Evolutionary conservation across 2,113 vertebrate species (phyloP), one percentile per base, ranked within the genome.

Genomic region (Coryphaenoides rupestris): DNA sequence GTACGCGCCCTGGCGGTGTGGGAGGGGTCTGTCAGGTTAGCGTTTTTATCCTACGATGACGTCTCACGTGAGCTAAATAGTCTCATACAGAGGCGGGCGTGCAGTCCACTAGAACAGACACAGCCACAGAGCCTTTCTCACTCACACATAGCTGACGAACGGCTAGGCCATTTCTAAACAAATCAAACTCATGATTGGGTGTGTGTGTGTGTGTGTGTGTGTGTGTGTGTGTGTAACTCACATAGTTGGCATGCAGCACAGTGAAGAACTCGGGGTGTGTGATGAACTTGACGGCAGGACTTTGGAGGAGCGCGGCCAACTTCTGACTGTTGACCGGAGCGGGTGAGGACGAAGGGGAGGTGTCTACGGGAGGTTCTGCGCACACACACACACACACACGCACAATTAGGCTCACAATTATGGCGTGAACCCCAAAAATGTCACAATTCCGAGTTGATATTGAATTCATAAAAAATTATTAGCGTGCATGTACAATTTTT

Each of bases 261-360:
- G 96, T 99, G 90, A 99, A 99, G 85, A 99, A 99, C 60, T 99
- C 97, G 0, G 97, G 96, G 75, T 98, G 96, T 68, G 95, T 96
- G 86, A 98, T 92, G 80, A 99, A 99, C 87, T 98, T 99, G 81
- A 99, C 95, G 2, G 97, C 95, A 55, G 97, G 97, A 64, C 93
- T 96, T 70, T 99, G 96, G 19, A 99, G 92, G 71, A 99, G 84
- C 69, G 94, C 86, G 62, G 92, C 95, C 83, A 98, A 92, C 87
- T 95, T 98, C 84, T 95, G 95, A 53, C 91, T 93, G 81, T 86
- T 97, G 77, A 95, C 90, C 2, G 94, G 94, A 55, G 94, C 95
- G 73, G 93, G 83, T 2, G 94, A n/a, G 46, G 46, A 16, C 2
- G 46, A 47, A 16, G 47, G n/a, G 47, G 47, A 50, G 47, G 15